Evolutionary conservation across 2,113 vertebrate genomes (phyloP), one percentile per base, ranked within the genome.

Genomic region (Pseudorasbora parva): DNA sequence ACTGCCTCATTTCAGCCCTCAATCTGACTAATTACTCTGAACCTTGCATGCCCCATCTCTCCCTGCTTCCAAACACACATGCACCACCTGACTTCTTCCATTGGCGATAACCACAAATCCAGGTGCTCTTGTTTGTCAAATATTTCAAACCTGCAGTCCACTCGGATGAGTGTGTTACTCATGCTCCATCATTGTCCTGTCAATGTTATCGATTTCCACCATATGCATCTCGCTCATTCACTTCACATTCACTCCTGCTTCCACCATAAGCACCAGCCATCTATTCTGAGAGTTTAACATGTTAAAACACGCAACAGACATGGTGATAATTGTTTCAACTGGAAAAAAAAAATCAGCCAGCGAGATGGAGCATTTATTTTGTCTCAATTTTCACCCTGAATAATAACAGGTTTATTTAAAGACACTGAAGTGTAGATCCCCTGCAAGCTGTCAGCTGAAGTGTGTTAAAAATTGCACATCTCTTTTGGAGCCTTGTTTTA

Each of bases 381-480:
- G 90, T 88, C 91, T 91, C 81, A 45, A 91, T 86, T 90, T 91
- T 93, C 91, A 89, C 91, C 92, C 89, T 84, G 91, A 86, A 91
- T 94, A 91, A 93, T 92, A 86, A 88, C 90, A 87, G 78, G 89
- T 91, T 92, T 93, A 93, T 93, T 92, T 93, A 88, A 92, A 92
- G 90, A 90, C 49, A 78, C 87, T 73, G 81, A 91, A 89, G 92
- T 87, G 90, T 87, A 74, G 91, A 91, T 56, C 85, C 86, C 84
- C 87, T 84, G 82, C 77, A 88, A 91, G 86, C 90, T 91, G 92
- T 90, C 91, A 90, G 86, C 91, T 91, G 83, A 82, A 87, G 81
- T 86, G 84, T 86, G 82, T 75, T 60, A 86, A 91, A 90, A 93
- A 89, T 90, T 89, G 88, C 88, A 86, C 91, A 69, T 54, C 76